Percentiles rank a stretch among this genome's conserved stretches.
Evolutionary conservation across 2,888 invertebrate genomes (phyloP).

Genomic region (Drosophila emarginata): DNA sequence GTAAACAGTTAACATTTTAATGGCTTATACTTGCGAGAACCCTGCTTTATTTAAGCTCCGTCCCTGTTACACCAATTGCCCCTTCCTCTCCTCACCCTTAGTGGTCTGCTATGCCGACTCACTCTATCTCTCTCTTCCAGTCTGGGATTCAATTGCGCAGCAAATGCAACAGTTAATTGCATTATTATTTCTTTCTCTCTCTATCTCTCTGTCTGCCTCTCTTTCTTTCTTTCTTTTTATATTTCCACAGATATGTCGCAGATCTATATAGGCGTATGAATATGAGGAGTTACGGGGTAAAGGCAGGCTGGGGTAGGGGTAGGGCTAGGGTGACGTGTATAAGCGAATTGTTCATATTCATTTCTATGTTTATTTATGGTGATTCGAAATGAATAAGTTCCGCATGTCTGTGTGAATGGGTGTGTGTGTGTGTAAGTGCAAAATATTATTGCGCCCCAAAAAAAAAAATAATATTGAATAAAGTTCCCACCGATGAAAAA

Average conservation of each 20-base stretch:
- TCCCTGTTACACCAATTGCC: background rate
- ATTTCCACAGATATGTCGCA: conserved; percentile 35
- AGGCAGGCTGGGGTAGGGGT: background rate
- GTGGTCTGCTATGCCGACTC: background rate
- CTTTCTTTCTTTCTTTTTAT: background rate
- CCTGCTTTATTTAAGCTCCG: background rate
- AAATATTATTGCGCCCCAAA: conserved; percentile 5
- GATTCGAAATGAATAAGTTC: background rate
- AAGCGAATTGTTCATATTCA: conserved; percentile 17
- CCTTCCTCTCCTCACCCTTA: background rate
- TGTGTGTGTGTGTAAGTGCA: background rate
- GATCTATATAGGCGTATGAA: conserved; percentile 18
- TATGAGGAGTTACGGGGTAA: background rate
- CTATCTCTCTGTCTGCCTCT: background rate
- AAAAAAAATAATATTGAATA: conserved; percentile 15
- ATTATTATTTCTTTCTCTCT: conserved; percentile 20
- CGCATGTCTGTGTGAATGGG: background rate
- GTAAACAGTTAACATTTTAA: too few relatives aligned
- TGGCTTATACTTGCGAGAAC: too few relatives aligned
- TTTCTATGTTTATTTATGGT: conserved; percentile 6
- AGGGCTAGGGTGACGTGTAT: conserved; percentile 21
- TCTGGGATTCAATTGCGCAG: conserved; percentile 35
- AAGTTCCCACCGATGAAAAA: conserved; percentile 1
- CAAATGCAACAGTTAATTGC: conserved; percentile 42
- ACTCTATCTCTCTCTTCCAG: background rate